Evolutionary conservation across 2,113 vertebrate genomes (phyloP), one percentile per base, ranked within the genome.

Genomic region (Hippocampus barbouri): DNA sequence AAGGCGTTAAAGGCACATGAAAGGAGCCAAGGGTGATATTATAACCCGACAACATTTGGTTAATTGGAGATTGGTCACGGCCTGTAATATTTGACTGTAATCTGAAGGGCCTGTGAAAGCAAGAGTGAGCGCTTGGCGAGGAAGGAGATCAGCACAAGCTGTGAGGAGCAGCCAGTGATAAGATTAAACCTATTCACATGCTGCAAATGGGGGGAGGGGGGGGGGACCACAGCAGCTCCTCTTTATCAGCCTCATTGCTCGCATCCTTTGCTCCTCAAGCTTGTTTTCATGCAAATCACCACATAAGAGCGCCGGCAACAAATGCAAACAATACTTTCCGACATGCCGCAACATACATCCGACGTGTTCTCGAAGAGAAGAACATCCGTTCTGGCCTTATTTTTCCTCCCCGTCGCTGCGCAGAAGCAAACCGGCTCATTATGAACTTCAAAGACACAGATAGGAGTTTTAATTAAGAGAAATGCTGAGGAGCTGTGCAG

Each of bases 381-480:
- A 81, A 88, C 78, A 87, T 83, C 85, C 80, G 76, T 47, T 56
- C 80, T 85, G 82, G 86, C 87, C 81, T 90, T 87, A 87, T 90
- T 88, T 38, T 6, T 2, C 72, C 74, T 76, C 70, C 41, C 62
- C 34, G 76, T 76, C 86, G 79, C 78, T 87, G 80, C 66, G 79
- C 78, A 81, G 79, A 91, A 91, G 89, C 90, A 91, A 92, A 91
- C 87, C 83, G 88, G 89, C 87, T 93, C 91, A 90, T 93, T 93
- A 91, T 89, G 87, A 88, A 92, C 92, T 93, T 93, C 92, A 93
- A 93, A 93, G 92, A 88, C 86, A 89, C 88, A 91, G 92, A 93
- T 93, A 92, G 87, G 89, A 91, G 87, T 93, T 93, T 93, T 93
- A 93, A 93, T 93, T 93, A 93, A 93, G 90, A 92, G 88, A 88